Evolutionary conservation across 2,888 invertebrate genomes (phyloP).

Genomic region (Spatulosminthurus flaviceps): DNA sequence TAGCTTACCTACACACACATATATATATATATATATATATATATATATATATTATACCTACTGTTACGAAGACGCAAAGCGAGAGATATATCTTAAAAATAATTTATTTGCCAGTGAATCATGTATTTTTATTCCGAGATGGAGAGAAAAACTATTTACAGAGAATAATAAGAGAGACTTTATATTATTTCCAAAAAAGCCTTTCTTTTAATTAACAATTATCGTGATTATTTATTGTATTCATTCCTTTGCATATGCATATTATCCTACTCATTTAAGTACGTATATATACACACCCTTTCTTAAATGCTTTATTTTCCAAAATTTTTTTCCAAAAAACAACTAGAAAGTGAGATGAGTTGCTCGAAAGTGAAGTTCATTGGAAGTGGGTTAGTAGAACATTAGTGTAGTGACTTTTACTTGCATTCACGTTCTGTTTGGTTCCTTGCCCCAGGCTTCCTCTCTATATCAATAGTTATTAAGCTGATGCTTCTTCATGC

Average conservation of each 20-base stretch:
- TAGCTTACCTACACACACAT: neutral
- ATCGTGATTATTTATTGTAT: neutral
- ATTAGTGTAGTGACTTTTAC: constrained; percentile 42
- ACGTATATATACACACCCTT: neutral
- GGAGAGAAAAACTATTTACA: constrained; percentile 31
- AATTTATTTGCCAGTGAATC: constrained; percentile 44
- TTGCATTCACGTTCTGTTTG: constrained; percentile 47
- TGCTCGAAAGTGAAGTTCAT: constrained; percentile 50
- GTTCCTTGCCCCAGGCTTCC: constrained; percentile 40
- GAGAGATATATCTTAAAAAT: constrained; percentile 34
- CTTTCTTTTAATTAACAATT: neutral
- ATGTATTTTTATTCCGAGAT: constrained; percentile 40
- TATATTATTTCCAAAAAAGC: constrained; percentile 25
- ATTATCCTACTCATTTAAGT: too few species aligned
- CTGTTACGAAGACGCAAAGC: constrained; percentile 31
- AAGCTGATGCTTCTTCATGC: constrained; percentile 26
- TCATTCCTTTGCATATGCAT: too few species aligned
- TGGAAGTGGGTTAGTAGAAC: constrained; percentile 42
- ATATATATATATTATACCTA: neutral
- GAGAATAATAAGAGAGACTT: constrained; percentile 40
- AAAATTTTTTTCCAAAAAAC: constrained; percentile 32
- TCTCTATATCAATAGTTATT: neutral
- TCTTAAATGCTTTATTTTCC: neutral
- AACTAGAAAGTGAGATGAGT: constrained; percentile 47
- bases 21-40: neutral